Evolutionary conservation across 2,888 invertebrate species (phyloP).

Genomic region (Drosophila antonietae): DNA sequence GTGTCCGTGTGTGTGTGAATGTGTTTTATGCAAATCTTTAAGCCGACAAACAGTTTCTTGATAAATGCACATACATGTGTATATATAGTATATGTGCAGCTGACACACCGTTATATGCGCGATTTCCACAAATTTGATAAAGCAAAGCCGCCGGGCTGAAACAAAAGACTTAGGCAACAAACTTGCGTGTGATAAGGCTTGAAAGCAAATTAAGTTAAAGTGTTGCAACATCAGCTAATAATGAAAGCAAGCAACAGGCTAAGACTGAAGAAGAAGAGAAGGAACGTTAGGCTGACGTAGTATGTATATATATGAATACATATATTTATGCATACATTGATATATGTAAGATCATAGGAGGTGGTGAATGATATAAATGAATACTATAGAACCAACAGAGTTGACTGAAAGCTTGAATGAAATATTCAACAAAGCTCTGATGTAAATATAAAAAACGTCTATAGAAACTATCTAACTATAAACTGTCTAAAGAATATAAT

Average conservation of each 20-base stretch:
- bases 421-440: not conserved
- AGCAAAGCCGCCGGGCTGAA: constrained; percentile 23
- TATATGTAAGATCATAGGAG: not conserved
- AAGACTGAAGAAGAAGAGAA: not conserved
- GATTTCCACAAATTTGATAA: constrained; percentile 76
- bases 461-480: not conserved
- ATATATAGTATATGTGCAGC: constrained; percentile 8
- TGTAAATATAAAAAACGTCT: not conserved
- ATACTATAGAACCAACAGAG: not conserved
- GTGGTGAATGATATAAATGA: not conserved
- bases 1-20: constrained; percentile 23
- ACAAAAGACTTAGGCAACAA: constrained; percentile 75
- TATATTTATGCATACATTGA: too few relatives aligned
- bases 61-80: constrained; percentile 51
- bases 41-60: constrained; percentile 71
- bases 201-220: not conserved
- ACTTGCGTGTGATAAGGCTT: constrained; percentile 55
- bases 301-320: not conserved
- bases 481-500: not conserved
- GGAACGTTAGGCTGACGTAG: not conserved
- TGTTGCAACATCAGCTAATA: constrained; percentile 1
- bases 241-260: not conserved
- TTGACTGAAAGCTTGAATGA: not conserved
- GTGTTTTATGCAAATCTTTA: constrained; percentile 71
- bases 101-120: constrained; percentile 55